These are phyloP conservation scores for Oscheius onirici DNA, from an alignment of 2,888 invertebrate species.

Conservation along the genomic window DNA sequence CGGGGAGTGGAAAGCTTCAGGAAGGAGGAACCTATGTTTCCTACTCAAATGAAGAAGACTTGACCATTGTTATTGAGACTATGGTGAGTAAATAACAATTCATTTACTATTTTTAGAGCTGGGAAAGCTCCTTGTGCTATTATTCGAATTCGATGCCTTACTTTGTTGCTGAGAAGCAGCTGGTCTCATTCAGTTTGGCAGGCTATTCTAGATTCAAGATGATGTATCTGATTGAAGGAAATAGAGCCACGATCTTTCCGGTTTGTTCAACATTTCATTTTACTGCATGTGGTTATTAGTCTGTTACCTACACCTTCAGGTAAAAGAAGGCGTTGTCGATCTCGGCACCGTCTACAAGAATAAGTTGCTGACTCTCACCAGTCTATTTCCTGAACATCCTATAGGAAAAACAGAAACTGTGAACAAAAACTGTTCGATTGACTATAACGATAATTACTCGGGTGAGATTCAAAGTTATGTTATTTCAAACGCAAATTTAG, in stretches of 20 bases:
- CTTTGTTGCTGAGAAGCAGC: slow-evolving; percentile 1
- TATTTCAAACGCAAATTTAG: neutral
- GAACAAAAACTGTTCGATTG: neutral
- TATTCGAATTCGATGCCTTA: slow-evolving; percentile 22
- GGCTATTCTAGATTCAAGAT: neutral
- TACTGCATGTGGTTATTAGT: too few species aligned
- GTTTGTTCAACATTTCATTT: neutral
- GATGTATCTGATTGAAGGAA: neutral
- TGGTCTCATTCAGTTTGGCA: neutral
- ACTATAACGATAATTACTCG: neutral
- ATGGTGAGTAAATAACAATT: slow-evolving; percentile 69
- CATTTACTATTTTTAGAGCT: neutral
- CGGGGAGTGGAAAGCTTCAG: slow-evolving; percentile 70
- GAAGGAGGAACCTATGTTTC: slow-evolving; percentile 72
- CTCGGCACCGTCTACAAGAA: neutral
- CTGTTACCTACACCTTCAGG: neutral
- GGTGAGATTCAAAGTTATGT: neutral
- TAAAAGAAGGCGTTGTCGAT: neutral
- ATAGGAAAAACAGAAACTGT: neutral
- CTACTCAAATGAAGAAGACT: slow-evolving; percentile 67
- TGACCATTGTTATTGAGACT: slow-evolving; percentile 73
- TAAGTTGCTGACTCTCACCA: neutral
- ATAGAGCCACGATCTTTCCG: neutral
- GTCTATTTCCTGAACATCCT: neutral
- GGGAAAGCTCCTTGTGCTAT: neutral